These are phyloP conservation scores for Lutraria lutraria DNA, from an alignment of 2,888 invertebrate species.

Conservation along the genomic window DNA sequence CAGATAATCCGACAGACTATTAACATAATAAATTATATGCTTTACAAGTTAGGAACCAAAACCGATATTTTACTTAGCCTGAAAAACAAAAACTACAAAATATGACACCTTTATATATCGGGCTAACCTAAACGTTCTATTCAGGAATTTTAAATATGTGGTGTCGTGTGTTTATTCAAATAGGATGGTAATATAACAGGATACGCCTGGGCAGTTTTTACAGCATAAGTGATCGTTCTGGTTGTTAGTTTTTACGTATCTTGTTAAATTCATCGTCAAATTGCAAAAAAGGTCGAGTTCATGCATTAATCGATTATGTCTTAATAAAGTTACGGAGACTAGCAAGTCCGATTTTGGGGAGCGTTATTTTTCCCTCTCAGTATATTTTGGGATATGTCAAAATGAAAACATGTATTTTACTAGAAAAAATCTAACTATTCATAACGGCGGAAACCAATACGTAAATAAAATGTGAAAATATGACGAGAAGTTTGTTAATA, in stretches of 20 bases:
- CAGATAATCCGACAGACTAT: too few species aligned
- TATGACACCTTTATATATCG: background rate
- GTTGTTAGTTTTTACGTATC: background rate
- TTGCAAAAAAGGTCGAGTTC: background rate
- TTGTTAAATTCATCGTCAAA: background rate
- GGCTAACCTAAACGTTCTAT: background rate
- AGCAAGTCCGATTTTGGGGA: background rate
- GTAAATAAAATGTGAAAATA: background rate
- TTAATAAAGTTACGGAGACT: background rate
- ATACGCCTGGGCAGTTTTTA: background rate
- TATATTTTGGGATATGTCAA: too few species aligned
- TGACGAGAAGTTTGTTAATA: too few species aligned
- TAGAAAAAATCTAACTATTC: too few species aligned
- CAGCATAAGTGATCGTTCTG: background rate
- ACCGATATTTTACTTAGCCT: background rate
- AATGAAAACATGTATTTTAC: too few species aligned
- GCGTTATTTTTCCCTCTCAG: too few species aligned
- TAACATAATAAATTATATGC: too few species aligned
- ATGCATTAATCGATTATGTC: constrained; percentile 16
- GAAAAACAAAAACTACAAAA: background rate
- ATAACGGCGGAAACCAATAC: too few species aligned
- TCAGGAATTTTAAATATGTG: constrained; percentile 46
- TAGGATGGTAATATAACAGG: constrained; percentile 6
- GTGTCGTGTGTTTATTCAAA: constrained; percentile 43
- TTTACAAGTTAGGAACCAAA: too few species aligned